Conservation (phyloP, 2,888 invertebrate genomes). For the Chironomus riparius region DNA sequence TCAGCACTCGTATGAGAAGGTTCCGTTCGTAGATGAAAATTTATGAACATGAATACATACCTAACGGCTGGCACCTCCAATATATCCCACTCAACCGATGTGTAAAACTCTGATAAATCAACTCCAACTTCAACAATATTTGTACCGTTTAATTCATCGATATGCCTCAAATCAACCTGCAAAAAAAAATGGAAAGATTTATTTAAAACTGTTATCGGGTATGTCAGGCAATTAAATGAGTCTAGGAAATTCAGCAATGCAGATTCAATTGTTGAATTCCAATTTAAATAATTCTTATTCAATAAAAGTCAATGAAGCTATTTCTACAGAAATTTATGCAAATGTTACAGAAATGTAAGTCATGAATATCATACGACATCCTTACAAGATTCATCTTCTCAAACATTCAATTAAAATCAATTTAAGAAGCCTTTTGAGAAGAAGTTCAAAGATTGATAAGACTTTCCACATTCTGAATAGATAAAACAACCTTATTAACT, state of each 20-base stretch:
- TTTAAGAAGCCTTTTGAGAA: no score
- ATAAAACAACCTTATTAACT: background rate
- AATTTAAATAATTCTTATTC: no score
- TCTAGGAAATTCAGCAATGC: no score
- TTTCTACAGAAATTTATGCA: no score
- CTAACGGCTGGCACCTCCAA: slow-evolving; percentile 49
- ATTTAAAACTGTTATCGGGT: no score
- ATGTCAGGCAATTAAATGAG: no score
- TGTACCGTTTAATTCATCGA: slow-evolving; percentile 83
- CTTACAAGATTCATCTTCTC: no score
- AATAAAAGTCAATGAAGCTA: no score
- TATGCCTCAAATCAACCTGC: slow-evolving; percentile 84
- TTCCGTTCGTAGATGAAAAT: background rate
- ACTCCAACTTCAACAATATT: slow-evolving; percentile 89
- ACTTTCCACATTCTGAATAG: background rate
- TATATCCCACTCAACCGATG: slow-evolving; percentile 98
- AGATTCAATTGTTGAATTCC: no score
- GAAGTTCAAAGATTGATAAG: slow-evolving; percentile 19
- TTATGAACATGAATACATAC: background rate
- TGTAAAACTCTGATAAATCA: slow-evolving; percentile 95
- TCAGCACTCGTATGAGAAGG: background rate
- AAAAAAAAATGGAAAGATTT: background rate
- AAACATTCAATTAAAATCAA: no score
- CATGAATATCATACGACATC: no score
- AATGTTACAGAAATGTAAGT: no score